Evolutionary conservation across 2,888 invertebrate genomes (phyloP).

Genomic region (Dryobota labecula): DNA sequence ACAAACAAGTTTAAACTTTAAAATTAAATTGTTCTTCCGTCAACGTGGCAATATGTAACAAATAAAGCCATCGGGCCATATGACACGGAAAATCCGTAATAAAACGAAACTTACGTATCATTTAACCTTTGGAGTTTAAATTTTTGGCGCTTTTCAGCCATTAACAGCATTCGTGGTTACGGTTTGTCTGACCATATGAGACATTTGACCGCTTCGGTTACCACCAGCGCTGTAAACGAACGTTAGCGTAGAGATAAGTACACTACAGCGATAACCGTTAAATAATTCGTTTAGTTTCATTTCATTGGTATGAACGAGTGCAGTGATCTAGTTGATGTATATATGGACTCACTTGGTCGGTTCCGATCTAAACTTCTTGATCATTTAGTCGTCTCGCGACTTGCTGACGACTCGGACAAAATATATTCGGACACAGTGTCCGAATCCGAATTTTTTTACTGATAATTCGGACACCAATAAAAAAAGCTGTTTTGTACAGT

Average conservation of each 20-base stretch:
- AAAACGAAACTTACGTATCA: slow-evolving; percentile 54
- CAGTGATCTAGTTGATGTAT: no score
- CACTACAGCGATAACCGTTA: slow-evolving; percentile 27
- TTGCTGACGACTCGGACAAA: no score
- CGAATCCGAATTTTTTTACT: no score
- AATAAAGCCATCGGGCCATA: slow-evolving; percentile 33
- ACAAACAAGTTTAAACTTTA: slow-evolving; percentile 24
- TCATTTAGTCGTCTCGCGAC: no score
- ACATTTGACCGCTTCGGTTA: slow-evolving; percentile 40
- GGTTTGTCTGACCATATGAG: slow-evolving; percentile 38
- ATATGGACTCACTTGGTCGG: no score
- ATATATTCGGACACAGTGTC: no score
- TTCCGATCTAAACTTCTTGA: no score
- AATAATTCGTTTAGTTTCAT: slow-evolving; percentile 30
- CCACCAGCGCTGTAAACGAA: slow-evolving; percentile 16
- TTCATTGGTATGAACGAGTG: slow-evolving; percentile 4
- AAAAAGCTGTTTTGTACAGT: no score
- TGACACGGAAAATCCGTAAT: slow-evolving; percentile 54
- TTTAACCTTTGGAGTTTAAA: slow-evolving; percentile 50
- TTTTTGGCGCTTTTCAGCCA: slow-evolving; percentile 54
- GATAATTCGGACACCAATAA: no score
- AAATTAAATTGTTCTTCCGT: slow-evolving; percentile 33
- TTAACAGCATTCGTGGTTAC: slow-evolving; percentile 46
- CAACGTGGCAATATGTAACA: slow-evolving; percentile 27
- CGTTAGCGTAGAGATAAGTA: slow-evolving; percentile 12